Evolutionary conservation across 2,888 invertebrate species (phyloP).

Genomic region (Pollenia labialis): DNA sequence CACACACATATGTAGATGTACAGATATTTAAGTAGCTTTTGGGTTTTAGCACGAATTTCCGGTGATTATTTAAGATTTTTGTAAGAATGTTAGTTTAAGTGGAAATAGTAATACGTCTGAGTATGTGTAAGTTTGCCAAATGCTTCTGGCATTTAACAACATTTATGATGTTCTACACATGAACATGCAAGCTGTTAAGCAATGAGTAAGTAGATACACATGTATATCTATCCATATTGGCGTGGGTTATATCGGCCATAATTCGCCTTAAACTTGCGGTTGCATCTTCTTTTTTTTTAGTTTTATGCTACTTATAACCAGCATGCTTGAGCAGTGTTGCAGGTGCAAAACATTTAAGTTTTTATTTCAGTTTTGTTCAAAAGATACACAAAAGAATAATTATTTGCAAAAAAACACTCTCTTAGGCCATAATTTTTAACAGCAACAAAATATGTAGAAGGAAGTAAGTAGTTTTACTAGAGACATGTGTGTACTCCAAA

Average conservation of each 20-base stretch:
- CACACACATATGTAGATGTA: slow-evolving; percentile 2
- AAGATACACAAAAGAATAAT: slow-evolving; percentile 37
- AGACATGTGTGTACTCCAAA: slow-evolving; percentile 35
- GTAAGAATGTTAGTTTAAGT: slow-evolving; percentile 34
- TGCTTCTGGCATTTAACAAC: slow-evolving; percentile 40
- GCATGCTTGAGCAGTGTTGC: slow-evolving; percentile 72
- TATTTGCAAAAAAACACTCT: slow-evolving; percentile 61
- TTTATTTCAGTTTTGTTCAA: background rate
- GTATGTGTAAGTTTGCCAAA: slow-evolving; percentile 13
- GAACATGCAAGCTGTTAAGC: background rate
- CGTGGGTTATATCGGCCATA: slow-evolving; percentile 41
- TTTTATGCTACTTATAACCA: slow-evolving; percentile 26
- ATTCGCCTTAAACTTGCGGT: slow-evolving; percentile 62
- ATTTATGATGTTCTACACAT: slow-evolving; percentile 27
- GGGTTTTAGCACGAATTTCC: slow-evolving; percentile 50
- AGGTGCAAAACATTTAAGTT: slow-evolving; percentile 80
- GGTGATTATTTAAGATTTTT: slow-evolving; percentile 63
- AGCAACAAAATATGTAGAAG: background rate
- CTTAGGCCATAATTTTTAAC: slow-evolving; percentile 66
- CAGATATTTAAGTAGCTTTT: slow-evolving; percentile 31
- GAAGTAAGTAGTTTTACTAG: background rate
- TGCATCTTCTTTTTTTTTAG: slow-evolving; percentile 26
- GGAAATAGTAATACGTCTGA: slow-evolving; percentile 17
- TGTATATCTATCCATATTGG: background rate
- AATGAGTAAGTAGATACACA: background rate